Evolutionary conservation across 1,140 invertebrate species (phyloP).

Genomic region (Drosophila busckii): DNA sequence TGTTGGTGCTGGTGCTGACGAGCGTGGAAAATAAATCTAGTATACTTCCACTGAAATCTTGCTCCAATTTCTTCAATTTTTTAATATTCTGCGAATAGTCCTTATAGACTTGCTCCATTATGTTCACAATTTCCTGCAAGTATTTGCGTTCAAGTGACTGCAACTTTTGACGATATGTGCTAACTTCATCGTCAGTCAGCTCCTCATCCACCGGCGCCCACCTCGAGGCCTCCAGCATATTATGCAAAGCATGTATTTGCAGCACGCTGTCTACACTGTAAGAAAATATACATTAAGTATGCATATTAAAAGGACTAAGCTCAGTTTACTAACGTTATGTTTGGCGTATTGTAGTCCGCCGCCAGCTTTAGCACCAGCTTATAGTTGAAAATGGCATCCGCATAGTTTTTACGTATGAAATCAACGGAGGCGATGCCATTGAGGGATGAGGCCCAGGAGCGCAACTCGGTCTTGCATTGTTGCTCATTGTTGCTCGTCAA

Average conservation of each 20-base stretch:
- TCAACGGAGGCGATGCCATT: conserved; percentile 84
- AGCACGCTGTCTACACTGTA: conserved; percentile 80
- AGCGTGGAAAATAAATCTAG: conserved; percentile 30
- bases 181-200: conserved; percentile 2
- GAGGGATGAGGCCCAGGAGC: conserved; percentile 82
- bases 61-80: conserved; percentile 8
- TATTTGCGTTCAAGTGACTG: conserved; percentile 82
- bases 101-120: conserved; percentile 21
- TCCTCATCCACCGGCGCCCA: not conserved
- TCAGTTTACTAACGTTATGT: conserved; percentile 44
- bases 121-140: conserved; percentile 74
- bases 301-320: not conserved
- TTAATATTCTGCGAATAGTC: conserved; percentile 32
- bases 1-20: conserved; percentile 6
- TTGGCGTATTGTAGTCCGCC: conserved; percentile 47
- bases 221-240: conserved; percentile 79
- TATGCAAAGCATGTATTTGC: conserved; percentile 85
- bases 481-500: conserved; percentile 83
- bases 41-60: conserved; percentile 9
- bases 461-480: conserved; percentile 84
- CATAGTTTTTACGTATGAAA: conserved; percentile 81
- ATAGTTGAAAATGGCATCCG: conserved; percentile 82
- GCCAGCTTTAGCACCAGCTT: conserved; percentile 80
- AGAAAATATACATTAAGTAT: not conserved
- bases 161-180: conserved; percentile 26